Evolutionary conservation across 23 tunicate species (phyloP), one percentile per base, ranked within the genome.

Genomic region (Corella eumyota): DNA sequence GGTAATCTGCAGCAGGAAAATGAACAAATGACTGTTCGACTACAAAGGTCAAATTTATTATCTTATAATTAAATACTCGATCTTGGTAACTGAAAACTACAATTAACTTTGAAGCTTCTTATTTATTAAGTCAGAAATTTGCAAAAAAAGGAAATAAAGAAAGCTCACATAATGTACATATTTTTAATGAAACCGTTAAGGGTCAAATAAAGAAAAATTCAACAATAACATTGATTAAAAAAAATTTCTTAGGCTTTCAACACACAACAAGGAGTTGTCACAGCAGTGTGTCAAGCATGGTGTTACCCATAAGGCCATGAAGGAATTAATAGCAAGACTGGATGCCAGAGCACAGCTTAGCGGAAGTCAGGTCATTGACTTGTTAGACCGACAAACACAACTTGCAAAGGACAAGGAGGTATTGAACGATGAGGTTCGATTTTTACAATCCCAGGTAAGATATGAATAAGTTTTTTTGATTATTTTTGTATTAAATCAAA

Each of bases 281-380:
- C 51, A 68, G 30, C 94, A 84, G 46, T 81, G 81, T 38, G 94
- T 84, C 6, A 69, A 84, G 35, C 94, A 84, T 55, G 94, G 94
- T 34, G 13, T 63, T 21, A 84, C 94, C 20, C 94, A 84, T 68
- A 69, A 68, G 21, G 70, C 61, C 30, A 84, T 75, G 94, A 68
- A 69, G 35, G 77, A 70, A n/a, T 47, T 73, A 45, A 56, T 84
- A 34, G 30, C 44, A 30, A 58, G 45, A 46, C 58, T 84, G 38
- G 66, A 69, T 55, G 74, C 71, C 15, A 52, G 94, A 32, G 77
- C 82, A 13, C 31, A 74, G 19, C 32, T 34, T 13, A 61, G 83
- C 5, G 54, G 73, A 4, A 59, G 36, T 23, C 72, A 75, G 30
- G 73, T 80, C n/a, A n/a, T 72, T 17, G 67, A 69, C 30, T 35